These are phyloP conservation scores for Onychomys leucogaster DNA, from an alignment of 2,797 vertebrate genomes.

Conservation along the genomic window DNA sequence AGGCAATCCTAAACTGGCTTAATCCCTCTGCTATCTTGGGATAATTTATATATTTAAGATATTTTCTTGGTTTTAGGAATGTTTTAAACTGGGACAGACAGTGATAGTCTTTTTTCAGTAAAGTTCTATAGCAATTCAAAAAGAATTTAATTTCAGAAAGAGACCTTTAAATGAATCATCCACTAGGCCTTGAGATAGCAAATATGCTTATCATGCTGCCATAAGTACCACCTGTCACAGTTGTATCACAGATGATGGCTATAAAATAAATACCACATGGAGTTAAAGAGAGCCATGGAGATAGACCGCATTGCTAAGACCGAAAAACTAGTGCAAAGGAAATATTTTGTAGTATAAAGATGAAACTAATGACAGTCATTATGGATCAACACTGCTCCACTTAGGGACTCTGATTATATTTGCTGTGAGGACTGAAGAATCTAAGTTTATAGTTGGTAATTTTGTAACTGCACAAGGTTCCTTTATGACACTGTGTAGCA, in stretches of 20 bases:
- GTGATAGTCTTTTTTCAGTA: constrained; percentile 35
- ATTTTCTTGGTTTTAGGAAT: constrained; percentile 46
- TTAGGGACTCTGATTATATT: constrained; percentile 71
- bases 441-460: constrained; percentile 79
- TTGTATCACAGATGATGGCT: constrained; percentile 65
- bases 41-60: constrained; percentile 29
- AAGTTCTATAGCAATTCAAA: constrained; percentile 56
- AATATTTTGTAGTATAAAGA: constrained; percentile 78
- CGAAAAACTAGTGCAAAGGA: constrained; percentile 72
- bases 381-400: constrained; percentile 59
- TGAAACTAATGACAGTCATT: constrained; percentile 80
- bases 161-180: constrained; percentile 58
- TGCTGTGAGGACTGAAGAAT: constrained; percentile 66
- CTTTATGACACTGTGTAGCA: constrained; percentile 60
- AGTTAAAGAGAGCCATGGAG: constrained; percentile 72
- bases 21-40: neutral
- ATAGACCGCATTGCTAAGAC: constrained; percentile 65
- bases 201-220: constrained; percentile 65
- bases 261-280: constrained; percentile 73
- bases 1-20: neutral
- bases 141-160: constrained; percentile 56
- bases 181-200: constrained; percentile 27
- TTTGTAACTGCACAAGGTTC: constrained; percentile 61
- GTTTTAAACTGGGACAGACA: constrained; percentile 3
- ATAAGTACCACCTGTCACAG: constrained; percentile 70